Base-by-base conservation (phyloP, 92 coral and sea anemone species). In the Blastomussa wellsi region DNA sequence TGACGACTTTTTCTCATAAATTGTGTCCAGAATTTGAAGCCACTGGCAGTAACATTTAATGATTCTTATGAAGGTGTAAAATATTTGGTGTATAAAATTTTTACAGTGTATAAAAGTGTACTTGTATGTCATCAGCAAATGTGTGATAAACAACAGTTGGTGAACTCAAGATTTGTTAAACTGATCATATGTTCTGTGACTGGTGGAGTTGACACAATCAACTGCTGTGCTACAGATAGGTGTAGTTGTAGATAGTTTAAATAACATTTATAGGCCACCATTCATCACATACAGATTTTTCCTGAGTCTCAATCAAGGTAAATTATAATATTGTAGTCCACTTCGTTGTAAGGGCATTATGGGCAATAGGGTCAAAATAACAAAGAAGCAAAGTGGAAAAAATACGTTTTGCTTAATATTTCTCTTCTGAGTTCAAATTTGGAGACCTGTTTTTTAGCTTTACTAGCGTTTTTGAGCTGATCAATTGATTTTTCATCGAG, bases 1-100 rank as follows among this genome's bases (percentile, higher is more conserved):
- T 37, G 86, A 82, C 26, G 85, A 82, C 57, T 82, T 82, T 38
- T 72, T 33, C 65, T 57, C 65, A 20, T 29, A 39, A 28, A 19
- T 16, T 70, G 44, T 68, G 39, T 5, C 13, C n/a, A 38, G 26
- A 19, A 36, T 38, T 33, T 28, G 68, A 62, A 0, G 48, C 75
- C 41, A 35, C 19, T 14, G 37, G 35, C 68, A 62, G 26, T 2
- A 65, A 65, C 32, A 65, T 26, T 26, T 44, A 6, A 26, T 22
- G 0, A 20, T 70, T 17, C 20, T 17, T 37, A 70, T 37, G 47
- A 70, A 36, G 11, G 7, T 70, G 75, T 70, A 33, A 70, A 35
- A 37, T 70, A 24, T 10, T 32, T 28, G 28, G 70, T 32, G 35
- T 28, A n/a, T 2, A n/a, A 65, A 2, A n/a, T 29, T 62, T 26